Conservation (phyloP, 2,797 vertebrate genomes). For the Euphonia xanthogaster region DNA sequence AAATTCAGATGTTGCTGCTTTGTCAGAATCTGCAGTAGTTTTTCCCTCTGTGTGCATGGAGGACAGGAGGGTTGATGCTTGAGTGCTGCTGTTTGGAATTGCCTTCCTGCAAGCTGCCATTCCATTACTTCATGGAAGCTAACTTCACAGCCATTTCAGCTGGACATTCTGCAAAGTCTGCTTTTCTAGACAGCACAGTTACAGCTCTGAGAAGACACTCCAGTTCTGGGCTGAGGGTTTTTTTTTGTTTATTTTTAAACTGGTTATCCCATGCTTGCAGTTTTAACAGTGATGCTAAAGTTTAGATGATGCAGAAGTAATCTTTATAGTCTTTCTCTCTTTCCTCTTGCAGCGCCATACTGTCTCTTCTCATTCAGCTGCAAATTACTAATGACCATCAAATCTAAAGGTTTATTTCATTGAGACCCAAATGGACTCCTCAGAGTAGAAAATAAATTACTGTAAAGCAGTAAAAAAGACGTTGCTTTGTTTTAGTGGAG, state of each 20-base stretch:
- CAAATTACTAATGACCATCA: neutral
- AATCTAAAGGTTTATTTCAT: neutral
- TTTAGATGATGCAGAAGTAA: neutral
- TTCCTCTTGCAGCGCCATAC: accelerated
- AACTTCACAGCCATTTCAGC: neutral
- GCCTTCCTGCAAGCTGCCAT: neutral
- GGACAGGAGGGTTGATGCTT: neutral
- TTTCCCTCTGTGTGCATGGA: neutral
- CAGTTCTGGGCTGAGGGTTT: neutral
- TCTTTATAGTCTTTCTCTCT: neutral
- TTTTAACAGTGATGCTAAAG: neutral
- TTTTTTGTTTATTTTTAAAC: neutral
- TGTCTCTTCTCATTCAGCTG: neutral
- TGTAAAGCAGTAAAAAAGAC: neutral
- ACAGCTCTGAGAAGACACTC: neutral
- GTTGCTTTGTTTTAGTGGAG: neutral
- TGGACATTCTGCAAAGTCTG: neutral
- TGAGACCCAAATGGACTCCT: neutral
- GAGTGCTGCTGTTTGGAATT: neutral
- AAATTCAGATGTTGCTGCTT: neutral
- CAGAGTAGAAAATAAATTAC: neutral
- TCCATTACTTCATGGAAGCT: neutral
- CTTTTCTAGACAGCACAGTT: neutral
- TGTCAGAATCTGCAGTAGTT: neutral
- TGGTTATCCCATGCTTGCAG: neutral